Evolutionary conservation across 2,888 invertebrate genomes (phyloP), one percentile per base, ranked within the genome.

Genomic region (Xylophagus ater): DNA sequence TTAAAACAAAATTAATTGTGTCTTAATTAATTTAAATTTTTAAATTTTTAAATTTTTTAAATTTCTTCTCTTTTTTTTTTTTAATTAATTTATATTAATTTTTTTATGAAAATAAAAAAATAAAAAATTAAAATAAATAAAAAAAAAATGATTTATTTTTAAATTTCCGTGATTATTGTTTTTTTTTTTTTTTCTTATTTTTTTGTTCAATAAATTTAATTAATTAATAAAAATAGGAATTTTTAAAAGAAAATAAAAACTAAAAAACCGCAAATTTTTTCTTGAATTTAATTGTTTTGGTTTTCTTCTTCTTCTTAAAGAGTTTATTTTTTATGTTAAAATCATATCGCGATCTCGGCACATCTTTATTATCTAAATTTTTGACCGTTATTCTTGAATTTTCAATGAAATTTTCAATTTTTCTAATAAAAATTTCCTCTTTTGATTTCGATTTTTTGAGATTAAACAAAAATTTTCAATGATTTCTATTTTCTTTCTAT

Each of bases 331-430:
- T 63, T 62, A 63, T 59, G 55, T 57, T 62, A 54, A 62, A 59
- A 55, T 59, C 65, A 65, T 65, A 65, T 65, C 65, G 57, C 65
- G 65, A 65, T 65, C 65, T 65, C 65, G 64, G 65, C 65, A 65
- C 65, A 65, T 65, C 62, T 64, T 65, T 36, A 41, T 32, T 39
- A 31, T 34, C n/a, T 35, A 30, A 38, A 38, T 32, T 20, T 36
- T 7, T 17, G 14, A 18, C 24, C 31, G 13, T 17, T 18, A 18
- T 21, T 31, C n/a, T 23, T 18, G n/a, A 40, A 40, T 34, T 23
- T 12, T 29, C 21, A n/a, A n/a, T 13, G n/a, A 41, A 44, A 40
- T 40, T 35, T 20, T 23, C 17, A 19, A 17, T 15, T 20, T 15
- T 13, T 21, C 4, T 17, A 17, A 28, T 14, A 32, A 33, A 5